phyloP scores from a whole-genome alignment of 2,888 invertebrate species.

The Athrips mouffetella region DNA sequence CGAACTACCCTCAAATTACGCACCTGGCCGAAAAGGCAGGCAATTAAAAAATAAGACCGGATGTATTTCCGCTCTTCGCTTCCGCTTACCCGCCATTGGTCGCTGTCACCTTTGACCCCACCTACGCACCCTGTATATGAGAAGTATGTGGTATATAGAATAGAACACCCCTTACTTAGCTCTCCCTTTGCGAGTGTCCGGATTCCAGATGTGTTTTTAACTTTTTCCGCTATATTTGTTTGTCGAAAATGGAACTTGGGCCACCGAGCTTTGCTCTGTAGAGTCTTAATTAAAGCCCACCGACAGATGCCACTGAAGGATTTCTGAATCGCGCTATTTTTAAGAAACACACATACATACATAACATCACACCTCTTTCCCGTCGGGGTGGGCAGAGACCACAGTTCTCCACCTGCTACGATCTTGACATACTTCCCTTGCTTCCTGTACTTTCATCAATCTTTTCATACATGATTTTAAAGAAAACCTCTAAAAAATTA shows the following conservation, averaged over 20 bases:
- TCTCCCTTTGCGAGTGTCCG: not conserved
- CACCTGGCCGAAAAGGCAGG: conserved; percentile 62
- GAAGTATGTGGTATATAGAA: conserved; percentile 14
- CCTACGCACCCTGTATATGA: conserved; percentile 34
- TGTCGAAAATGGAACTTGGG: not conserved
- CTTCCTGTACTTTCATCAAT: too few species aligned
- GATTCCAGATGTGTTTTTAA: not conserved
- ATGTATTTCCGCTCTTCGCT: conserved; percentile 55
- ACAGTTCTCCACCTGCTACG: too few species aligned
- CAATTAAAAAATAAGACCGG: conserved; percentile 64
- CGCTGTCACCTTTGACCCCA: conserved; percentile 68
- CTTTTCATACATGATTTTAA: too few species aligned
- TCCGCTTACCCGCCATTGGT: conserved; percentile 52
- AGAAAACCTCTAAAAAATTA: too few species aligned
- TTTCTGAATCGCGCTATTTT: too few species aligned
- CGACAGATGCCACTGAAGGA: too few species aligned
- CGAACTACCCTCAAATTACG: conserved; percentile 46
- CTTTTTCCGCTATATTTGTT: not conserved
- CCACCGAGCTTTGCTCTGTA: too few species aligned
- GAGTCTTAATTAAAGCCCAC: too few species aligned
- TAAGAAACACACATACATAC: too few species aligned
- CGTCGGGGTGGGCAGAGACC: too few species aligned
- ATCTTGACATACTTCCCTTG: too few species aligned
- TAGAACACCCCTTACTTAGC: conserved; percentile 4
- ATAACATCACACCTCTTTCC: too few species aligned